Percentiles rank a stretch among this genome's conserved stretches.
Evolutionary conservation across 2,797 vertebrate species (phyloP).

Genomic region (Tympanoctomys barrerae): DNA sequence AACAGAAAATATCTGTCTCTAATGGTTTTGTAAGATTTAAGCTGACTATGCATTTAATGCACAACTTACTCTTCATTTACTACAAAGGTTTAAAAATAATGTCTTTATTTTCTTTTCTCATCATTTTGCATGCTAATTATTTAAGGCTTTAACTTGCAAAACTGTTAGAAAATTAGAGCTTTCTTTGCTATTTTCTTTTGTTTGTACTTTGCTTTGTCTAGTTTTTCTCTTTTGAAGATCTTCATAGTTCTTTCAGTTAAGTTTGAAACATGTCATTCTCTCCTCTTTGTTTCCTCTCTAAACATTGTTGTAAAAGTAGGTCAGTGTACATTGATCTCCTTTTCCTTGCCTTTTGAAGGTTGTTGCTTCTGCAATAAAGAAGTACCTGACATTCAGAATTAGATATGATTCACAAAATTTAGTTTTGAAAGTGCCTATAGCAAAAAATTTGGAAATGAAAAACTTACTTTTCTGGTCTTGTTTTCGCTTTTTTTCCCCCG

Average conservation of each 20-base stretch:
- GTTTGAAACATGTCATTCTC: constrained; percentile 43
- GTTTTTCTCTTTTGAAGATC: constrained; percentile 54
- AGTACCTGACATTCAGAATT: not conserved
- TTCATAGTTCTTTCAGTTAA: constrained; percentile 60
- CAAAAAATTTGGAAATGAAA: not conserved
- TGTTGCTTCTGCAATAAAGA: constrained; percentile 54
- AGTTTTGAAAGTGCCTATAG: not conserved
- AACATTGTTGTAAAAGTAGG: constrained; percentile 67
- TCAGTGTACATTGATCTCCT: constrained; percentile 59
- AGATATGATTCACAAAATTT: not conserved
- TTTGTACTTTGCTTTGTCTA: constrained; percentile 73
- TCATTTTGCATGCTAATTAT: constrained; percentile 75
- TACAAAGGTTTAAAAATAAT: constrained; percentile 61
- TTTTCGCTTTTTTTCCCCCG: not conserved
- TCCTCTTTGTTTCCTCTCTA: constrained; percentile 50
- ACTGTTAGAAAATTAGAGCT: constrained; percentile 72
- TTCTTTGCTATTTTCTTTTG: constrained; percentile 68
- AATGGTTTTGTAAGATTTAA: constrained; percentile 55
- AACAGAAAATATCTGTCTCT: constrained; percentile 46
- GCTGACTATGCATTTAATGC: constrained; percentile 69
- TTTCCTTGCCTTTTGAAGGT: constrained; percentile 56
- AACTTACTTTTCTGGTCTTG: not conserved
- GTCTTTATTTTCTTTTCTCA: constrained; percentile 62
- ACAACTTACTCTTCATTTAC: constrained; percentile 69
- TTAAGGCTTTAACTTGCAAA: constrained; percentile 72